Conservation (phyloP, 1,140 invertebrate species). For the Meloidogyne chitwoodi region DNA sequence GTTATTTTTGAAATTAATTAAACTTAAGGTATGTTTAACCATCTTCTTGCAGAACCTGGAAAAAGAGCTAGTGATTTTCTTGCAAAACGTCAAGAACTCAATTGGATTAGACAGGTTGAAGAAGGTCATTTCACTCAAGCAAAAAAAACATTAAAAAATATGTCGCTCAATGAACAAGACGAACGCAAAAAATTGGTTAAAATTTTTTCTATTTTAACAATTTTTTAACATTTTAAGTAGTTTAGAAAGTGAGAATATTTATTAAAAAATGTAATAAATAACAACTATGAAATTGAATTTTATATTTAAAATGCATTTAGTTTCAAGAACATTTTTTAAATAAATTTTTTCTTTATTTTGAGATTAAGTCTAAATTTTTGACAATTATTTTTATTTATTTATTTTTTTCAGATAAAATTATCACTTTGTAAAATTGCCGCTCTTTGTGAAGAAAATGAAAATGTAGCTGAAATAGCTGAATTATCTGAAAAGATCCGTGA, state of each 20-base stretch:
- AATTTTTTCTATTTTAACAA: not conserved
- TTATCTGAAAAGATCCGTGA: constrained; percentile 20
- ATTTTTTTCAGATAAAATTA: constrained; percentile 14
- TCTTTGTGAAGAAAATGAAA: constrained; percentile 27
- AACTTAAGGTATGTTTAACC: constrained; percentile 25
- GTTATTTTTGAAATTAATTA: not conserved
- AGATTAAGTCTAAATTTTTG: too few species aligned
- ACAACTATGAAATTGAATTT: too few species aligned
- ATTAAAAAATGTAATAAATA: too few species aligned
- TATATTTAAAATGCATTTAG: too few species aligned
- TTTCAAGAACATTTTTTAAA: too few species aligned
- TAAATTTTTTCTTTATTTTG: too few species aligned
- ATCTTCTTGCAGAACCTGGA: constrained; percentile 30
- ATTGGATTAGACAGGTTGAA: constrained; percentile 32
- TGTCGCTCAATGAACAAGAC: constrained; percentile 28
- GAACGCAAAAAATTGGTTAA: constrained; percentile 22
- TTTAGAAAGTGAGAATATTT: too few species aligned
- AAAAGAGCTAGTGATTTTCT: constrained; percentile 30
- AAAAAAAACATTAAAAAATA: constrained; percentile 16
- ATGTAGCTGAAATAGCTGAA: constrained; percentile 30
- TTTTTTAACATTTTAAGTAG: too few species aligned
- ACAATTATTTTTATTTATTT: not conserved
- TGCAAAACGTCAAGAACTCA: constrained; percentile 27
- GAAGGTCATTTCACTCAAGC: constrained; percentile 19
- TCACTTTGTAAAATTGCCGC: constrained; percentile 28